Evolutionary conservation across 2,888 invertebrate genomes (phyloP).

Genomic region (Tinea pellionella): DNA sequence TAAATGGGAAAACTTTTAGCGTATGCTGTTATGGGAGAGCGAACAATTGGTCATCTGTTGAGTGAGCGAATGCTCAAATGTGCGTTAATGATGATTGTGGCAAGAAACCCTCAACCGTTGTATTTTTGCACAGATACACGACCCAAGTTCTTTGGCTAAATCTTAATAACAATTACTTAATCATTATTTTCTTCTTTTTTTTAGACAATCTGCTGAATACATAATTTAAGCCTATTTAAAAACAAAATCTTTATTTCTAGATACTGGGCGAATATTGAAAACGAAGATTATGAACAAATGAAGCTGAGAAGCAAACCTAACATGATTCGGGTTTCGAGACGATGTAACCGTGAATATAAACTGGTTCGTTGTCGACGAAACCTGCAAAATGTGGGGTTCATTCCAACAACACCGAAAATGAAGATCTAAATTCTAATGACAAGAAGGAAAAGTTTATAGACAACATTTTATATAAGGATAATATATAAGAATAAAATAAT

Average conservation of each 20-base stretch:
- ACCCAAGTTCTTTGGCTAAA: not conserved
- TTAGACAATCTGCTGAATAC: no score
- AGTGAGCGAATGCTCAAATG: constrained; percentile 44
- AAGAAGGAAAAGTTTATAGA: not conserved
- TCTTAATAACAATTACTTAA: not conserved
- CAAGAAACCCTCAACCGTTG: not conserved
- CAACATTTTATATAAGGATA: no score
- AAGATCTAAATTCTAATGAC: not conserved
- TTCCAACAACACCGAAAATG: not conserved
- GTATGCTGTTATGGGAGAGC: constrained; percentile 52
- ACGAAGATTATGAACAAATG: no score
- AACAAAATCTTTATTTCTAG: no score
- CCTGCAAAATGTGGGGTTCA: constrained; percentile 85
- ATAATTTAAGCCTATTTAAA: no score
- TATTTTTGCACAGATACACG: not conserved
- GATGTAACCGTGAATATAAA: constrained; percentile 77
- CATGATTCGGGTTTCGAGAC: constrained; percentile 89
- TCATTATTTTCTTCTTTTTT: no score
- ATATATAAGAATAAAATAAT: no score
- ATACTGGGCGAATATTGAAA: no score
- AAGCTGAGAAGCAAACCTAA: constrained; percentile 45
- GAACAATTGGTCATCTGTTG: constrained; percentile 67
- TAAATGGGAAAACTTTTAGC: constrained; percentile 68
- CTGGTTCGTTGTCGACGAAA: constrained; percentile 97
- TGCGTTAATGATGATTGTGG: constrained; percentile 34